These are phyloP conservation scores for Erpornis zantholeuca DNA, from an alignment of 2,113 vertebrate species.

Conservation along the genomic window DNA sequence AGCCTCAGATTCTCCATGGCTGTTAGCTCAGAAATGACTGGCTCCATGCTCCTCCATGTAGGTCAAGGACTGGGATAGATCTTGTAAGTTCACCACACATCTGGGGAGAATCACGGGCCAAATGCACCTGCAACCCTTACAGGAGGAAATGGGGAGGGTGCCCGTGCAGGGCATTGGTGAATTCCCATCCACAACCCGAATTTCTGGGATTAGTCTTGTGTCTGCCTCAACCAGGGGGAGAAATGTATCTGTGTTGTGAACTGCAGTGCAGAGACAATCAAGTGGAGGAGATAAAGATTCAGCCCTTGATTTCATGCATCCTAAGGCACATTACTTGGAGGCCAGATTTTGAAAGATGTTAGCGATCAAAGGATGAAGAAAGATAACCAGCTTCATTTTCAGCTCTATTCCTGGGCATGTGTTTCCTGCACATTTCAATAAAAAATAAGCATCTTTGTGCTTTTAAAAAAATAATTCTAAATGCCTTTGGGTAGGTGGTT, in stretches of 20 bases:
- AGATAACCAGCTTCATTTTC: background rate
- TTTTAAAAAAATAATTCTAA: background rate
- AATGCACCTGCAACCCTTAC: background rate
- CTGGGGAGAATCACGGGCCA: background rate
- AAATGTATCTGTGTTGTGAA: background rate
- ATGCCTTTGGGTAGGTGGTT: background rate
- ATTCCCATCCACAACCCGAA: background rate
- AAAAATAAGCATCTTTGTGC: background rate
- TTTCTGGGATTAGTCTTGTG: background rate
- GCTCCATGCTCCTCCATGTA: background rate
- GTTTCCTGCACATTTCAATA: background rate
- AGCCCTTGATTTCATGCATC: background rate
- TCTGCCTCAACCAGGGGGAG: background rate
- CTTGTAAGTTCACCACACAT: background rate
- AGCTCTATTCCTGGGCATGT: background rate
- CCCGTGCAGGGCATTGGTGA: background rate
- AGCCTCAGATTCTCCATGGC: background rate
- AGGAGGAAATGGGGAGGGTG: rapidly evolving
- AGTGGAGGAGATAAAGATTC: background rate
- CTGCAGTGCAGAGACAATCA: background rate
- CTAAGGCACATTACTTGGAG: background rate
- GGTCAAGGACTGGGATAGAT: background rate
- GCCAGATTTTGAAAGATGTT: background rate
- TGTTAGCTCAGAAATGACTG: background rate
- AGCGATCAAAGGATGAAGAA: conserved; percentile 21